Evolutionary conservation across 64 coral and sea anemone species (phyloP), one percentile per base, ranked within the genome.

Genomic region (Acropora yongei): DNA sequence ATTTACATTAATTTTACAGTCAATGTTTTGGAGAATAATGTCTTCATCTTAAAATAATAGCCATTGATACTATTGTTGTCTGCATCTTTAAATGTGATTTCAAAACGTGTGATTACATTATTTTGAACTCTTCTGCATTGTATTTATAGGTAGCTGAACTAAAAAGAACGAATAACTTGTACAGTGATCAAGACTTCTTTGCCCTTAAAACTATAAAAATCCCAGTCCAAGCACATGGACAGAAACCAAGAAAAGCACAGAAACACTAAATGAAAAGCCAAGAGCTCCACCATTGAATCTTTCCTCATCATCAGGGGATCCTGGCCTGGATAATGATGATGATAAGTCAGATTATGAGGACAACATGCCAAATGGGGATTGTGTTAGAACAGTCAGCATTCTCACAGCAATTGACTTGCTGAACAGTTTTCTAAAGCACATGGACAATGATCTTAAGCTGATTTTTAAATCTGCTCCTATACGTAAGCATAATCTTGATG

Each of bases 191-290:
- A 76, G 95, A 97, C 72, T 97, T 97, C 86, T 84, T 91, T 86
- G 95, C 95, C n/a, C 74, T 97, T 72, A 89, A 90, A 60, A 97
- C 61, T 45, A 88, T 97, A 11, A 97, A 94, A 97, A 88, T 97
- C 53, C 95, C 95, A n/a, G 76, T 97, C 47, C 77, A 93, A 57
- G 83, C 92, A 78, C 83, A 97, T 91, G 92, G 95, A 5, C 43
- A 94, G 19, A n/a, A n/a, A n/a, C n/a, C n/a, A n/a, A n/a, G n/a
- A n/a, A n/a, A n/a, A 71, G 94, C 51, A 74, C 95, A 68, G 92
- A 94, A 88, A 16, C 74, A 55, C 45, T 80, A 41, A 77, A 97
- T 7, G 83, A 86, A 39, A 95, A 81, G 75, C 72, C 50, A 80
- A 94, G 55, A 67, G 92, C 95, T 3, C 47, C 87, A 7, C 92